Conservation (phyloP, 2,888 invertebrate genomes). For the Nemapogon koenigi region DNA sequence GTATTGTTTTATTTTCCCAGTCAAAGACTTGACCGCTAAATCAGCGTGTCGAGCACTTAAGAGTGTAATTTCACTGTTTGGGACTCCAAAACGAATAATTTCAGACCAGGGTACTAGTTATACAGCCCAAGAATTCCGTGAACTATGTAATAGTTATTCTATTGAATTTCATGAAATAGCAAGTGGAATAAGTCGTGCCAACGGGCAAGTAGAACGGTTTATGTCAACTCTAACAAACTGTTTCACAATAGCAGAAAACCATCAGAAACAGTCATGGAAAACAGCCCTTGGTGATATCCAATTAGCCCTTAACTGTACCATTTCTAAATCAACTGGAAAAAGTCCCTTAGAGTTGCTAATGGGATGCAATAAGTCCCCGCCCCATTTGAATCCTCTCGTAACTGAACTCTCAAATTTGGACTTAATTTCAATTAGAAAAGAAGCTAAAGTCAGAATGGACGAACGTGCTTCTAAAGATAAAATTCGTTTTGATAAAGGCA, state of each 20-base stretch:
- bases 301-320: constrained; percentile 7
- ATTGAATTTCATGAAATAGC: constrained; percentile 8
- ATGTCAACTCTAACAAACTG: constrained; percentile 4
- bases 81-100: constrained; percentile 7
- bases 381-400: background rate
- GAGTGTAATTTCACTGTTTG: background rate
- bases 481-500: constrained; percentile 12
- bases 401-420: constrained; percentile 1
- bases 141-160: background rate
- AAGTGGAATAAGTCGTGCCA: constrained; percentile 4
- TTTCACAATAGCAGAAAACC: constrained; percentile 6
- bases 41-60: constrained; percentile 6
- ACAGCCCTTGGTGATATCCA: constrained; percentile 5
- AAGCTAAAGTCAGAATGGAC: constrained; percentile 14
- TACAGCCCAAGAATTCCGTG: constrained; percentile 6
- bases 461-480: constrained; percentile 14
- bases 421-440: constrained; percentile 9
- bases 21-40: constrained; percentile 5
- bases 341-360: constrained; percentile 9
- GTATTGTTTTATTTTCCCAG: constrained; percentile 1
- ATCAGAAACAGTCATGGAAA: constrained; percentile 7
- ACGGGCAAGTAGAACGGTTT: constrained; percentile 4
- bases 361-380: constrained; percentile 1
- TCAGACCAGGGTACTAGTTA: constrained; percentile 9
- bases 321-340: constrained; percentile 5